A percentile compares a stretch with the other conserved stretches of the same genome.
These are phyloP conservation scores for Odontomyia ornata DNA, from an alignment of 2,888 invertebrate genomes.

Conservation along the genomic window DNA sequence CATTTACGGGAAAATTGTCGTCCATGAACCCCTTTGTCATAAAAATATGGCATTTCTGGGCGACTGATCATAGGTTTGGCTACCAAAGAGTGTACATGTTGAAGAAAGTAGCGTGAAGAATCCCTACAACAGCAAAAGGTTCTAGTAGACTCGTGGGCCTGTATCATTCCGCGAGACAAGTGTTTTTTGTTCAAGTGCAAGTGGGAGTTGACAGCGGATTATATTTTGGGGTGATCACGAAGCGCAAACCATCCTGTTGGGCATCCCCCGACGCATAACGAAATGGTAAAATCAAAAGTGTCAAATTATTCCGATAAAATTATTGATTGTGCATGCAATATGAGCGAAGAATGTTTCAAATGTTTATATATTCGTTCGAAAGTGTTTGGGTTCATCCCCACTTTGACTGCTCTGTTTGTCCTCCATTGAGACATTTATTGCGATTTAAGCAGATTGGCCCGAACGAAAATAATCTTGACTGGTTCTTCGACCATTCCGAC, in stretches of 20 bases:
- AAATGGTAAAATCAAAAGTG: conserved; percentile 7
- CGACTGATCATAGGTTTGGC: neutral
- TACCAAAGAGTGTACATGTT: conserved; percentile 2
- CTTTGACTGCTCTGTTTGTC: neutral
- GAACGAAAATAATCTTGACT: conserved; percentile 8
- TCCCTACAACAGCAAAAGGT: neutral
- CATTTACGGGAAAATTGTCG: conserved; percentile 10
- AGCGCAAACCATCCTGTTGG: neutral
- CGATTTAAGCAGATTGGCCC: conserved; percentile 4
- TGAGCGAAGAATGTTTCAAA: neutral
- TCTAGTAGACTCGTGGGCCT: neutral
- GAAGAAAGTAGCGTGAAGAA: neutral
- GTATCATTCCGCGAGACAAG: conserved; percentile 10
- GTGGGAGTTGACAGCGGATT: conserved; percentile 13
- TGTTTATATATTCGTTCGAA: neutral
- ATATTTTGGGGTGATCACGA: neutral
- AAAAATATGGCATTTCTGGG: neutral
- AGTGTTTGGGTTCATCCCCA: neutral
- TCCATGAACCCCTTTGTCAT: conserved; percentile 25
- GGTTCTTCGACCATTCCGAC: neutral
- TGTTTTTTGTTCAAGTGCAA: conserved; percentile 22
- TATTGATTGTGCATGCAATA: neutral
- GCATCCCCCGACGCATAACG: neutral
- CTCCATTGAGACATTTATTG: neutral
- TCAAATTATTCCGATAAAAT: neutral